These are phyloP conservation scores for Plebejus argus DNA, from an alignment of 2,888 invertebrate species.

Conservation along the genomic window DNA sequence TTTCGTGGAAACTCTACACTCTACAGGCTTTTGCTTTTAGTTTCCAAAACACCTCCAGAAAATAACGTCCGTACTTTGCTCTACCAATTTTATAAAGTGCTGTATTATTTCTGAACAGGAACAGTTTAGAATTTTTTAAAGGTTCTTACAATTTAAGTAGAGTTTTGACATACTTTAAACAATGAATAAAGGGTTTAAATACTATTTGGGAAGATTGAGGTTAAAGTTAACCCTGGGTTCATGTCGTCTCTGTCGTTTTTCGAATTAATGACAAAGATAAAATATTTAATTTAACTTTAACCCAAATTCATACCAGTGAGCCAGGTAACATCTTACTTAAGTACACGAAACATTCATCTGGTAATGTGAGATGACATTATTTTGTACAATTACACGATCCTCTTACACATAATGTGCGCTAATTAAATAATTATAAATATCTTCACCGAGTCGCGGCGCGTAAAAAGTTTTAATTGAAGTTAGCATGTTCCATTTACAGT, in stretches of 20 bases:
- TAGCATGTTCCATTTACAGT: slow-evolving; percentile 27
- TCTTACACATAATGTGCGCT: slow-evolving; percentile 26
- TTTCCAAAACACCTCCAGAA: slow-evolving; percentile 2
- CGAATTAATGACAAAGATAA: background rate
- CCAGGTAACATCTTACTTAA: too few relatives aligned
- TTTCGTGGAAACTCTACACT: background rate
- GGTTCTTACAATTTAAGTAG: background rate
- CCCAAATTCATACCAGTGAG: background rate
- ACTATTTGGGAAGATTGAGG: too few relatives aligned
- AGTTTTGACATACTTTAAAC: background rate
- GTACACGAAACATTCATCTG: background rate
- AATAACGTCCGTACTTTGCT: slow-evolving; percentile 18
- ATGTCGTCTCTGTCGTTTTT: background rate
- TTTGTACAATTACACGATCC: slow-evolving; percentile 23
- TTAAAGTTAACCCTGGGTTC: background rate
- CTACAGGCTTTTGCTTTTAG: slow-evolving; percentile 11
- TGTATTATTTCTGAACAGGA: slow-evolving; percentile 1
- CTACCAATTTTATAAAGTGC: slow-evolving; percentile 18
- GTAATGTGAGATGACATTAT: slow-evolving; percentile 1
- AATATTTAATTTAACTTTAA: background rate
- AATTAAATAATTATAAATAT: slow-evolving; percentile 31
- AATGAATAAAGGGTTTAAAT: too few relatives aligned
- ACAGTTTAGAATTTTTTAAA: background rate
- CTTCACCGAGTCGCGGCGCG: background rate
- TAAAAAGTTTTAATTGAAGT: slow-evolving; percentile 29